Base-by-base conservation (phyloP, 1,140 invertebrate species). In the Maconellicoccus hirsutus region DNA sequence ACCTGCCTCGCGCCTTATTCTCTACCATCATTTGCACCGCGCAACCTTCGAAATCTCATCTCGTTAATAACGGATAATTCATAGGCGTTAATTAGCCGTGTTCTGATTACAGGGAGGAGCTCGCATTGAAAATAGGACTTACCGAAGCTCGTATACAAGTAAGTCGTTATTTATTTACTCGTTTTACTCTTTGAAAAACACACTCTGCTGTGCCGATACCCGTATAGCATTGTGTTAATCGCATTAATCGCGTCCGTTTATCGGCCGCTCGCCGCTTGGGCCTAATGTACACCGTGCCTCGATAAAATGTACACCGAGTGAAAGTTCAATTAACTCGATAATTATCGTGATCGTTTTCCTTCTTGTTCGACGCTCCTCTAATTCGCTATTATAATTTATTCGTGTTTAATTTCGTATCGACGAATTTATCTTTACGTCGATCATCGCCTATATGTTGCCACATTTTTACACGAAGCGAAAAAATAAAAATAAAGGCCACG, bases 61-160 rank as follows among this genome's bases (percentile, higher is more conserved):
- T 23, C 61, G 22, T 66, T 66, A 25, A 66, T 66, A 26, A 25
- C 42, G 29, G 22, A 71, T 66, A 70, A 70, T 72, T 72, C 23
- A 27, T 74, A 75, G 74, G 74, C 73, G 72, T 77, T 72, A 73
- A 74, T 70, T 75, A 76, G 79, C 75, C 77, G 77, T 76, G 70
- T 77, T 76, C 75, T 79, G 81, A 77, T 90, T 90, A 73, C 87
- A 93, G 96, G 78, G 96, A 99, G 81, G 96, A 98, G 80, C 83
- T 99, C 69, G 96, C 96, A 22, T 92, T 97, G 87, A 94, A 97
- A 80, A 94, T 98, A 77, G 93, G 95, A 77, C 83, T 99, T 73
- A 98, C 95, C 29, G 96, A 99, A 85, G 96, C 96, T 23, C 84
- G 96, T 78, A 98, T 98, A 80, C 96, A 98, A 89, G 96, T 98